Conservation (phyloP, 2,113 vertebrate species). For the Gambusia holbrooki region DNA sequence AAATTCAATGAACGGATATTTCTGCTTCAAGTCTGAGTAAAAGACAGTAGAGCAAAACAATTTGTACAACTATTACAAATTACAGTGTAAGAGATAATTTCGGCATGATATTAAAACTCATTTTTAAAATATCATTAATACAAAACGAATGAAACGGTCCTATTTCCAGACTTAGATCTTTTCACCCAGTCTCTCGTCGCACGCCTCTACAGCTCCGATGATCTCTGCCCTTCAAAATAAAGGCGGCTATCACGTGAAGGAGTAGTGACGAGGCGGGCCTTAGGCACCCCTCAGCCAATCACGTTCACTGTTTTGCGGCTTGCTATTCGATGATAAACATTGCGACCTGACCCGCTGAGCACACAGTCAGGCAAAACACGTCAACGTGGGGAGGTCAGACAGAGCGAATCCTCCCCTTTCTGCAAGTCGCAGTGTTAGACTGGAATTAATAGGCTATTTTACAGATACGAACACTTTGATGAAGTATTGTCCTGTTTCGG, state of each 20-base stretch:
- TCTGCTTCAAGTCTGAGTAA: too few species aligned
- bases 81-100: too few species aligned
- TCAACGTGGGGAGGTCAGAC: conserved; percentile 34
- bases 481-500: neutral
- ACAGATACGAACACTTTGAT: neutral
- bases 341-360: conserved; percentile 27
- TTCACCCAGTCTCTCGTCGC: too few species aligned
- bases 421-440: neutral
- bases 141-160: too few species aligned
- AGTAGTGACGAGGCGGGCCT: conserved; percentile 46
- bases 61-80: too few species aligned
- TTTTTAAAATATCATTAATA: too few species aligned
- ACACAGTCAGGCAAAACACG: conserved; percentile 11
- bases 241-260: conserved; percentile 70
- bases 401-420: neutral
- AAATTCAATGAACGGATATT: too few species aligned
- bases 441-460: neutral
- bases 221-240: conserved; percentile 44
- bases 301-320: conserved; percentile 72
- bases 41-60: too few species aligned
- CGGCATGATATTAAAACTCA: too few species aligned
- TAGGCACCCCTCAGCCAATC: conserved; percentile 73
- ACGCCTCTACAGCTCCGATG: too few species aligned
- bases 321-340: conserved; percentile 75
- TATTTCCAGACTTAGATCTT: too few species aligned